Base-by-base conservation (phyloP, 1,140 invertebrate genomes). In the Liolophura sinensis region DNA sequence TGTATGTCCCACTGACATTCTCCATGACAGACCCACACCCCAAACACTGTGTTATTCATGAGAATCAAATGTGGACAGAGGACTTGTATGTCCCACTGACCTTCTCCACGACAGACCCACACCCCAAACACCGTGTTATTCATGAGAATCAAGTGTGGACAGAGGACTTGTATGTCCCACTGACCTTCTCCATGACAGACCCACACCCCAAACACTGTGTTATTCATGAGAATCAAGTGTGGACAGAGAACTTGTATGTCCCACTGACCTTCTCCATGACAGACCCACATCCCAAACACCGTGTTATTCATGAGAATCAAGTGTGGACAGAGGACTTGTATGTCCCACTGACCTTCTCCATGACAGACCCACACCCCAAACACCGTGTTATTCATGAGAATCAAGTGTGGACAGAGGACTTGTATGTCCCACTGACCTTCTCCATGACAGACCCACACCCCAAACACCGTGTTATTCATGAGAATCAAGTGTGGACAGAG, bases 21-120 rank as follows among this genome's bases (percentile, higher is more conserved):
- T 5, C 94, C 96, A 79, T 99, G 97, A n/a, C 95, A 95, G 27
- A 95, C 89, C 96, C 96, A 99, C 68, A 97, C 91, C 16, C 96
- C 96, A 27, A 98, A 86, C 0, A 91, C 85, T 6, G 91, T 91
- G 11, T 88, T 90, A 64, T 91, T 89, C 95, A 99, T 97, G 7
- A n/a, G n/a, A n/a, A n/a, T n/a, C n/a, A n/a, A n/a, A n/a, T n/a
- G n/a, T n/a, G n/a, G n/a, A 24, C 12, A 54, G 3, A 54, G 7
- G 16, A 61, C 6, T 9, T 61, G 24, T 40, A 40, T 40, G 31
- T 40, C 31, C 3, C n/a, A 90, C 68, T 88, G 87, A 76, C 96
- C 97, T 88, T 99, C 96, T 5, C 94, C 96, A 79, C 99, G 97
- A n/a, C 95, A 95, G 27, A 95, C 89, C 96, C 96, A 99, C 68